phyloP scores from a whole-genome alignment of 2,888 invertebrate species.

The Drosophila demipolita region DNA sequence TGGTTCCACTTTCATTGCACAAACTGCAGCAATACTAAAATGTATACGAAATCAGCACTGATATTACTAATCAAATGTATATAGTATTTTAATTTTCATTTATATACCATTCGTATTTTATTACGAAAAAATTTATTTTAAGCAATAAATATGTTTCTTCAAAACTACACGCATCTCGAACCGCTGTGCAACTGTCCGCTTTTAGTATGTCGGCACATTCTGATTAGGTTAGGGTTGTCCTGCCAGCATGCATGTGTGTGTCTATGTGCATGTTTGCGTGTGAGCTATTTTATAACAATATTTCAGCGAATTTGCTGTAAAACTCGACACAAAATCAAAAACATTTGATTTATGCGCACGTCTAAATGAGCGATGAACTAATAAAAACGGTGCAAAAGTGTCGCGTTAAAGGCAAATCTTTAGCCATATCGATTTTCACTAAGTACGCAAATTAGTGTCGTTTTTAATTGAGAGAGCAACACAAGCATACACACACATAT shows the following conservation, averaged over 20 bases:
- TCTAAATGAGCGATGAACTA: background rate
- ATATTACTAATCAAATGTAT: background rate
- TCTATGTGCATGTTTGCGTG: constrained; percentile 14
- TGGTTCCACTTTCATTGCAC: constrained; percentile 7
- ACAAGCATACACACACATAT: constrained; percentile 18
- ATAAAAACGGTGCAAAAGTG: constrained; percentile 14
- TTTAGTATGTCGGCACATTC: constrained; percentile 61
- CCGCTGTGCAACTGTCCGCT: constrained; percentile 42
- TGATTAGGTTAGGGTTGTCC: constrained; percentile 75
- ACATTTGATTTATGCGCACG: background rate
- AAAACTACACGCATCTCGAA: background rate
- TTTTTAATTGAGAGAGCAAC: constrained; percentile 62
- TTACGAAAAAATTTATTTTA: background rate
- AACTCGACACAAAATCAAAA: constrained; percentile 4
- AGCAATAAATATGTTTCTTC: background rate
- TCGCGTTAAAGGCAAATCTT: constrained; percentile 30
- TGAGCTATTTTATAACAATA: constrained; percentile 41
- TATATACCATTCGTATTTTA: background rate
- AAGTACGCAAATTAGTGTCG: constrained; percentile 62
- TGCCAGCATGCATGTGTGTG: constrained; percentile 24
- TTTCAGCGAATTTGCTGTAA: constrained; percentile 18
- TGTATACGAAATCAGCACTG: background rate
- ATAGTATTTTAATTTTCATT: background rate
- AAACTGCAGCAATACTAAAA: background rate
- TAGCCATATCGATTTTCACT: constrained; percentile 71